Evolutionary conservation across 2,797 vertebrate genomes (phyloP), one percentile per base, ranked within the genome.

Genomic region (Microtus obscurus): DNA sequence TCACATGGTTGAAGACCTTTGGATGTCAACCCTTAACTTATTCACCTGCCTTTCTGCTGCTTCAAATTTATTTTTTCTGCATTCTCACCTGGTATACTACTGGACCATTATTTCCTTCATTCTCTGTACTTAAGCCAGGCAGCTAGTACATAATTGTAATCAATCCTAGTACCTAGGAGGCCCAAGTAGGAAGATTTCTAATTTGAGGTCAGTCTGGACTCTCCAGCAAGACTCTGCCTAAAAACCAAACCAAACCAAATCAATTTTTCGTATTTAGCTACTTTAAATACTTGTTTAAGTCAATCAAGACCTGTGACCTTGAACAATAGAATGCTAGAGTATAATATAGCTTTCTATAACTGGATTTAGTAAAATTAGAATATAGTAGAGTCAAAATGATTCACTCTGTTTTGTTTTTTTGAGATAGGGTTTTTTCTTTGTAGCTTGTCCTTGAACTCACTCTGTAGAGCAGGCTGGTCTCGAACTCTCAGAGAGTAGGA

Each of bases 331-430:
- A 56, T 19, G 34, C 34, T 40, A 89, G n/a, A 85, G 45, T 91
- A 80, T 67, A 93, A 90, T 5, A 86, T 23, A 63, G 80, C 77
- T 93, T 92, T 87, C 53, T 69, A 81, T 17, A 93, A 89, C 6
- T 86, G 53, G n/a, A 89, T 89, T 96, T 48, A 95, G 48, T 74
- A 51, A 76, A 80, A 71, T 92, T 40, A 87, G 79, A 92, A 59
- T n/a, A 8, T 37, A 6, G 61, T 78, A 79, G 56, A 63, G 82
- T 21, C 87, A 19, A 87, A 88, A 82, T 87, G 27, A 45, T 31
- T 51, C 8, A 79, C 87, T 86, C 82, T 69, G 29, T 67, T 34
- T 67, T 34, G 5, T 67, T 67, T 65, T 67, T 67, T 69, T 69
- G 67, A 69, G 31, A 69, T 31, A 19, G 34, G 67, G 34, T 69